These are phyloP conservation scores for Hofmannophila pseudospretella DNA, from an alignment of 2,888 invertebrate species.

Conservation along the genomic window DNA sequence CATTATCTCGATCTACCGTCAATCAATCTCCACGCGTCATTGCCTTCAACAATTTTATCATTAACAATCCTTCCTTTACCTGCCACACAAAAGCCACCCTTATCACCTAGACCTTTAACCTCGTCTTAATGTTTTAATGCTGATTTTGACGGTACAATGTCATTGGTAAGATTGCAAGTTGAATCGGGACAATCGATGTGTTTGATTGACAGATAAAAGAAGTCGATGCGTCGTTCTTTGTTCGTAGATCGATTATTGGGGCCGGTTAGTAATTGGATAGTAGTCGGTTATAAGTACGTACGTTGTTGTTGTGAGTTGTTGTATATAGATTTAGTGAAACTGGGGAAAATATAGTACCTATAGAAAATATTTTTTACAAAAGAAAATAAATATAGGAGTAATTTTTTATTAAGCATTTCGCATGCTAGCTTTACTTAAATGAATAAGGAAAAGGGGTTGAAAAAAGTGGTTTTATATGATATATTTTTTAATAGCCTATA, in stretches of 20 bases:
- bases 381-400: too few relatives aligned
- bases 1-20: slow-evolving; percentile 57
- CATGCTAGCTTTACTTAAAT: too few relatives aligned
- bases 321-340: too few relatives aligned
- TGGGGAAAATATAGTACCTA: too few relatives aligned
- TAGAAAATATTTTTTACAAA: too few relatives aligned
- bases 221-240: slow-evolving; percentile 51
- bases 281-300: slow-evolving; percentile 1
- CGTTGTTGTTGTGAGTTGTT: background rate
- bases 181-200: slow-evolving; percentile 51
- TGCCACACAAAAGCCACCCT: slow-evolving; percentile 2
- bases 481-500: too few relatives aligned
- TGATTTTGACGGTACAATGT: background rate
- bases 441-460: too few relatives aligned
- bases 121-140: background rate
- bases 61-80: slow-evolving; percentile 3
- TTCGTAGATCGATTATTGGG: slow-evolving; percentile 55
- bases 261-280: slow-evolving; percentile 52
- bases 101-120: background rate
- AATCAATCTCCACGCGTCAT: slow-evolving; percentile 48
- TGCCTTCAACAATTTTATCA: slow-evolving; percentile 19
- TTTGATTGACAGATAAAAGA: slow-evolving; percentile 70
- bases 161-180: slow-evolving; percentile 23
- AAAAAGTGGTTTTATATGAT: too few relatives aligned
- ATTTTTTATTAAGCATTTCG: too few relatives aligned